Evolutionary conservation across 2,113 vertebrate species (phyloP), one percentile per base, ranked within the genome.

Genomic region (Malurus cyaneus): DNA sequence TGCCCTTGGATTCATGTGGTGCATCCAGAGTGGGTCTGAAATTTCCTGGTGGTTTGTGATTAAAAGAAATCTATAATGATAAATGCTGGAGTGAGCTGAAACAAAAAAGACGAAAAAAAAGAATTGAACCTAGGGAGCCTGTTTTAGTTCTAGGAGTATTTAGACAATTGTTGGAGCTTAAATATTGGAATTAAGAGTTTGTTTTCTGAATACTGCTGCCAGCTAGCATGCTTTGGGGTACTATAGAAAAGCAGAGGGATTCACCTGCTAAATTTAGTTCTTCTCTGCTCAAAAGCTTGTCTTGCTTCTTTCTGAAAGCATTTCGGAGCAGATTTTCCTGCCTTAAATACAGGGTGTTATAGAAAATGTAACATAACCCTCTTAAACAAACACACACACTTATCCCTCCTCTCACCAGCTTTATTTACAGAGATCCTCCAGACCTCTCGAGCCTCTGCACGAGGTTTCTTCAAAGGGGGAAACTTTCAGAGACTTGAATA

Each of bases 201-300:
- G 59, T 83, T 94, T 94, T 80, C 52, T 70, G 52, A 56, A 12
- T 77, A 31, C 23, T 54, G 53, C 80, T 96, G 80, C 89, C 84
- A 81, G 61, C 57, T 65, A 79, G 18, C 20, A 18, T 53, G 61
- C 46, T 65, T 79, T 76, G 25, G 53, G 61, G 32, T 94, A 80
- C 65, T 78, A 10, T 56, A 71, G 53, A 69, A 76, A 84, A 72
- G 78, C 92, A 67, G 73, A 76, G 65, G 80, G 73, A 87, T 91
- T 94, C 76, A 89, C 71, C 70, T 85, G 46, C 81, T 81, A 89
- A 89, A 95, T 94, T 87, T 82, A 94, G 32, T 32, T 57, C 42
- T 87, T 85, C 34, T 91, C 23, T 11, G 21, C 56, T 89, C 32
- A 69, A 72, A 90, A 42, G 28, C 80, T 86, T 36, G 9, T 4